These are phyloP conservation scores for Microcebus jonahi DNA, from an alignment of 2,113 vertebrate species.

Conservation along the genomic window DNA sequence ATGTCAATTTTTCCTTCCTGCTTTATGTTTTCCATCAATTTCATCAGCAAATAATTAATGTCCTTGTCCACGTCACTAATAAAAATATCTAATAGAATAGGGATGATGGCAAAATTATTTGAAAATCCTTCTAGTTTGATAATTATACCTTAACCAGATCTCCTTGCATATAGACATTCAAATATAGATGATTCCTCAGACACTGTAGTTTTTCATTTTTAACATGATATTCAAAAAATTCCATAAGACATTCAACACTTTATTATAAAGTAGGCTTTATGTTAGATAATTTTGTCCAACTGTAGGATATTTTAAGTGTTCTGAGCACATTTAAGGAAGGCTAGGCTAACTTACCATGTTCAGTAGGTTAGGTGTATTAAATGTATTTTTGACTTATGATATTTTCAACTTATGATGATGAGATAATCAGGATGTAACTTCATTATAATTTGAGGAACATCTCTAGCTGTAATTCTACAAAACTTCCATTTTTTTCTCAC, in stretches of 20 bases:
- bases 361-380: not conserved
- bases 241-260: not conserved
- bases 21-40: not conserved
- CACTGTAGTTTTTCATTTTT: not conserved
- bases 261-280: not conserved
- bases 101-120: not conserved
- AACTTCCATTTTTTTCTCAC: not conserved
- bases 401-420: not conserved
- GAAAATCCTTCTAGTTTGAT: not conserved
- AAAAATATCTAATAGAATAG: not conserved
- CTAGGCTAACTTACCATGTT: not conserved
- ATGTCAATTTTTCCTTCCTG: not conserved
- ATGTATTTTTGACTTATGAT: not conserved
- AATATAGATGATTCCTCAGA: not conserved
- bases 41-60: not conserved
- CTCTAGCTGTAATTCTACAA: not conserved
- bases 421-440: not conserved
- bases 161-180: not conserved
- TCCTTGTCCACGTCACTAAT: not conserved
- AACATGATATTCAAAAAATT: not conserved
- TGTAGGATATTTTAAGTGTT: not conserved
- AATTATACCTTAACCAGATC: not conserved
- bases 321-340: not conserved
- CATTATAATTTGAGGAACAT: not conserved
- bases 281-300: not conserved